Evolutionary conservation across 2,113 vertebrate species (phyloP), one percentile per base, ranked within the genome.

Genomic region (Microcebus griseorufus): DNA sequence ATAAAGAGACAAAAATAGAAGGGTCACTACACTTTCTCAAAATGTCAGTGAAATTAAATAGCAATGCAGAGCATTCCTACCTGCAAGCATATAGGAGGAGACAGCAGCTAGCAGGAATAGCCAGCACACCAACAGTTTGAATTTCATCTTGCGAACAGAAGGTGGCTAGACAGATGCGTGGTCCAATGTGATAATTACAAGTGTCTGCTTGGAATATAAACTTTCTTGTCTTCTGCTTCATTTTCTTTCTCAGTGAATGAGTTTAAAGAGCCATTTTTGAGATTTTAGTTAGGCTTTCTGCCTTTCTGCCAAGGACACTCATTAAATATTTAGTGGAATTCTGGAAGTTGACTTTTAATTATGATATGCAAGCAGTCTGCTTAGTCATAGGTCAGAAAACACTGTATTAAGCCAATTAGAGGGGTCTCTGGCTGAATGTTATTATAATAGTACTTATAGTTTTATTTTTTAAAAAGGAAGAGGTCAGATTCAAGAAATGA

Each of bases 61-160:
- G 75, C 76, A 96, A 32, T 67, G 6, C 37, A 91, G 73, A 96
- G 65, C 62, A 93, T 87, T 20, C 64, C 62, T 96, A 97, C 97
- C 94, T 98, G 67, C 37, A 92, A 89, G 64, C 55, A 95, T 65
- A 78, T 37, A 88, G 29, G 67, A 84, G 10, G 64, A 90, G 81
- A 88, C 87, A 76, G 72, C 93, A 89, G 83, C 97, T 96, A 92
- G 90, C 96, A 97, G 96, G 97, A 98, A 98, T 97, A 98, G 91
- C 88, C 88, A 98, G 94, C 95, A 98, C 96, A 98, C 75, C 90
- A 94, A 97, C 91, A 96, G 92, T 96, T 98, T 97, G 98, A 98
- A 98, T 98, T 98, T 98, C 88, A 97, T 98, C 95, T 98, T 98
- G 97, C 97, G 97, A 98, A 97, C 97, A 98, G 98, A 98, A 98